Conservation (phyloP, 2,888 invertebrate species). For the Luffia ferchaultella region DNA sequence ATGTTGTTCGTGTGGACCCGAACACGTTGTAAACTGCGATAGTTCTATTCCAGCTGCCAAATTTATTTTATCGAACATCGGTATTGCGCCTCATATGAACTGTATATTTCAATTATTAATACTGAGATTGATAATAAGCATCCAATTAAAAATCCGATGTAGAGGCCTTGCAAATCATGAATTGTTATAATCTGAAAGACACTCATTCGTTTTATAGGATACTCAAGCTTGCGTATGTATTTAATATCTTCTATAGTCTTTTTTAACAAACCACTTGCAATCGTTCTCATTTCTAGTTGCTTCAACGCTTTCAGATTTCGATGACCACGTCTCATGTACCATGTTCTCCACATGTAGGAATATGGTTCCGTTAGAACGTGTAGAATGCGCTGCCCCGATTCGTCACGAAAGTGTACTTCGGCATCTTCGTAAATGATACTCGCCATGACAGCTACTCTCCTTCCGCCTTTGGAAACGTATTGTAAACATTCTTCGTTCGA, state of each 20-base stretch:
- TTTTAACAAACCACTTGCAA: slow-evolving; percentile 2
- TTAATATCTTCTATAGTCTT: slow-evolving; percentile 3
- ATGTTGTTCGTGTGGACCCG: no score
- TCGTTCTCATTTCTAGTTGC: slow-evolving; percentile 3
- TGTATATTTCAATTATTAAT: slow-evolving; percentile 1
- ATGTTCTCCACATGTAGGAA: slow-evolving; percentile 5
- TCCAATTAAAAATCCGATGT: slow-evolving; percentile 1
- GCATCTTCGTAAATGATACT: not conserved
- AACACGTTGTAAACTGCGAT: no score
- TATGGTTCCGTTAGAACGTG: slow-evolving; percentile 1
- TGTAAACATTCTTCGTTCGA: not conserved
- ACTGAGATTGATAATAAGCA: not conserved
- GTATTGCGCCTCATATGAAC: no score
- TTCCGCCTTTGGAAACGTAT: slow-evolving; percentile 1
- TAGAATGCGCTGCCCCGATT: not conserved
- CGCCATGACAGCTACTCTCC: slow-evolving; percentile 1
- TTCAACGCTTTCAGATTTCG: not conserved
- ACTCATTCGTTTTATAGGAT: not conserved
- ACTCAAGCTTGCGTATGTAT: not conserved
- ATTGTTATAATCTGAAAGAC: not conserved
- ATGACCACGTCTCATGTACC: slow-evolving; percentile 2
- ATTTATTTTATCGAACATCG: no score
- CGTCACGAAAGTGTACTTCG: not conserved
- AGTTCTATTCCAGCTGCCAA: no score
- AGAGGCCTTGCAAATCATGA: slow-evolving; percentile 4